phyloP scores from a whole-genome alignment of 2,113 vertebrate genomes.

The Cyanistes caeruleus region DNA sequence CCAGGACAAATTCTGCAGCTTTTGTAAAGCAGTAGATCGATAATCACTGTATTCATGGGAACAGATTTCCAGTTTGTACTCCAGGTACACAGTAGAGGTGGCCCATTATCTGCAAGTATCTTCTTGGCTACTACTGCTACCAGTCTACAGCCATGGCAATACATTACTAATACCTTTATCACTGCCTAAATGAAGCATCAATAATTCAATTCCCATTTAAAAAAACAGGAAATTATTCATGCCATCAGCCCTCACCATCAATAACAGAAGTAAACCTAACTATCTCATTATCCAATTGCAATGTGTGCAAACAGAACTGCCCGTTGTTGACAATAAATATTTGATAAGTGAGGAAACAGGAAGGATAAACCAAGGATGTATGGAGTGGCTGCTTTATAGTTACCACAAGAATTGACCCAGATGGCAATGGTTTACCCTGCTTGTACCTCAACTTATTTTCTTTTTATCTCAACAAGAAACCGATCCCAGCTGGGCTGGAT shows the following conservation, averaged over 20 bases:
- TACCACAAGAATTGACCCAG: slow-evolving; percentile 40
- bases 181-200: slow-evolving; percentile 77
- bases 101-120: background rate
- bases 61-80: background rate
- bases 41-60: background rate
- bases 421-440: slow-evolving; percentile 20
- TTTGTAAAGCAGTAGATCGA: background rate
- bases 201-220: slow-evolving; percentile 83
- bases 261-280: slow-evolving; percentile 77
- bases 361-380: slow-evolving; percentile 79
- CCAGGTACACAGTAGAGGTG: background rate
- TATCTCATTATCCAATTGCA: slow-evolving; percentile 80
- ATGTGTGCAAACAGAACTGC: slow-evolving; percentile 80
- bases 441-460: slow-evolving; percentile 6
- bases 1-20: background rate
- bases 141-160: background rate
- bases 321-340: slow-evolving; percentile 82
- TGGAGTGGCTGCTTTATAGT: slow-evolving; percentile 2
- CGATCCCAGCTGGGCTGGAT: slow-evolving; percentile 18
- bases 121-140: background rate
- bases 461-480: slow-evolving; percentile 33
- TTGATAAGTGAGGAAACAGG: slow-evolving; percentile 76
- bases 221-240: slow-evolving; percentile 82
- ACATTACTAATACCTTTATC: slow-evolving; percentile 70
- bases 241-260: slow-evolving; percentile 71